phyloP scores from a whole-genome alignment of 2,888 invertebrate species.

The Pristionchus japonicus region DNA sequence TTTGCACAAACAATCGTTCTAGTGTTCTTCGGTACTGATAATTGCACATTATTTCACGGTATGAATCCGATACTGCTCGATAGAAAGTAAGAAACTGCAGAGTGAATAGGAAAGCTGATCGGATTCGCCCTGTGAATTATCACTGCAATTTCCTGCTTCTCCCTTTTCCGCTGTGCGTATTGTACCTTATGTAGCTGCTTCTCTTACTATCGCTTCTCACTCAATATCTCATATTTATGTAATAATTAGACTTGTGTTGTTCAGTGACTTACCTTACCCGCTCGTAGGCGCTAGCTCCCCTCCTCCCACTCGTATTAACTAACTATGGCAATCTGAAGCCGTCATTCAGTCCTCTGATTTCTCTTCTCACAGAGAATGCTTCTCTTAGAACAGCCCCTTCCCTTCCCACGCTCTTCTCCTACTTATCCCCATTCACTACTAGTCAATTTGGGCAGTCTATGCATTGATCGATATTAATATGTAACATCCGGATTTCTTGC shows the following conservation, averaged over 20 bases:
- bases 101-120: neutral
- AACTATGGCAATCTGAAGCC: neutral
- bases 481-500: neutral
- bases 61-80: neutral
- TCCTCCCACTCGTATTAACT: neutral
- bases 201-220: neutral
- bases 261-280: neutral
- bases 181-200: neutral
- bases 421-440: neutral
- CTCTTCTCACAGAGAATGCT: neutral
- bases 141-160: neutral
- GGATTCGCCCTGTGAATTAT: neutral
- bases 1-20: no score
- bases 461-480: neutral
- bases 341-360: neutral
- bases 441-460: neutral
- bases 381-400: neutral
- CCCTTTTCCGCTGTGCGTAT: neutral
- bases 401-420: neutral
- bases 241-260: neutral
- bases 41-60: neutral
- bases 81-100: neutral
- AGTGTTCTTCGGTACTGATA: neutral
- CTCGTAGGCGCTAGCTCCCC: neutral
- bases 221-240: neutral